A percentile compares a stretch with the other conserved stretches of the same genome.
phyloP scores from a whole-genome alignment of 2,113 vertebrate genomes.

The Cervus canadensis region DNA sequence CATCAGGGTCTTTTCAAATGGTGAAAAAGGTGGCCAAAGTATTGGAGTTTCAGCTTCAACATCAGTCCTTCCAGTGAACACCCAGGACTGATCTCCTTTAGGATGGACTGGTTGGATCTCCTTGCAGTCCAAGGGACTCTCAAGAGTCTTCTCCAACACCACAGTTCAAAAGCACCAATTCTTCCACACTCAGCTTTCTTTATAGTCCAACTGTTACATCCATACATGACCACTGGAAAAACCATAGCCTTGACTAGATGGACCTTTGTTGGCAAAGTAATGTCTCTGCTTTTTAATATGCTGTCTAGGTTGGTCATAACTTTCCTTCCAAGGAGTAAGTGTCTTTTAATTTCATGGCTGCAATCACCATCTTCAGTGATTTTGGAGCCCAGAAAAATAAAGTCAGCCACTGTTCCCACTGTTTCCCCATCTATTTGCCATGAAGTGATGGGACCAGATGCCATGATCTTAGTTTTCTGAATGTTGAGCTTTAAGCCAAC shows the following conservation, averaged over 20 bases:
- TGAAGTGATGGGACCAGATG: neutral
- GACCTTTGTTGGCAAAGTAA: neutral
- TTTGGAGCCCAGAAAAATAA: neutral
- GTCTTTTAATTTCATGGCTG: neutral
- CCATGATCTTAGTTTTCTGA: neutral
- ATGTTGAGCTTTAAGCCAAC: neutral
- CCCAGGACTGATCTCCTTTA: neutral
- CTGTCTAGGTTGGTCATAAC: neutral
- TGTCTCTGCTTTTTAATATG: neutral
- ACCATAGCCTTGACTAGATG: neutral
- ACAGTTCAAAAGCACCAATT: neutral
- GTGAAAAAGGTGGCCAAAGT: too few species aligned
- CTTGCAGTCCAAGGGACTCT: neutral
- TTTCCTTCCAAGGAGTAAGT: neutral
- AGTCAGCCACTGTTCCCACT: neutral
- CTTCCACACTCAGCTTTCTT: neutral
- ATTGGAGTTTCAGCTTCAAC: neutral
- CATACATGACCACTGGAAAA: neutral
- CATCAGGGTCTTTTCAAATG: too few species aligned
- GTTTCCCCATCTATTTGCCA: neutral
- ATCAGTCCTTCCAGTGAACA: neutral
- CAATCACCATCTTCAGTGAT: neutral
- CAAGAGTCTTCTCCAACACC: neutral
- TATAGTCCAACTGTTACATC: neutral
- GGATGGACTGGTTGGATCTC: neutral